Conservation (phyloP, 2,113 vertebrate species). For the Ictidomys tridecemlineatus region DNA sequence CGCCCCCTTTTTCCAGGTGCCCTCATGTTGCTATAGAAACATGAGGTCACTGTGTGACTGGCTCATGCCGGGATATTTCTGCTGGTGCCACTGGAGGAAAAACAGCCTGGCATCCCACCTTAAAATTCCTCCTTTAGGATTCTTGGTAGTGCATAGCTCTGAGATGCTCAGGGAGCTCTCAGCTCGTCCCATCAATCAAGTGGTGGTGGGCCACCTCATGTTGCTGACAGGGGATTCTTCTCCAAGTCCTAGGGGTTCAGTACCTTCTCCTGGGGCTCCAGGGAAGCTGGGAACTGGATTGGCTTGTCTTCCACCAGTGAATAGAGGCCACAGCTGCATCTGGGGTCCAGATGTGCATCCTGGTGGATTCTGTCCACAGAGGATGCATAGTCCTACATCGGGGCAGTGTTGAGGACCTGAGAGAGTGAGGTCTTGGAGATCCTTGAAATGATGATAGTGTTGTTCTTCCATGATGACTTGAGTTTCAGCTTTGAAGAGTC, state of each 20-base stretch:
- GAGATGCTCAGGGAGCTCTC: slow-evolving; percentile 92
- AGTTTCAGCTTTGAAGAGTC: slow-evolving; percentile 96
- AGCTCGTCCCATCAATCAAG: slow-evolving; percentile 89
- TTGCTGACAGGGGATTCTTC: slow-evolving; percentile 60
- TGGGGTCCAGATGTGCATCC: slow-evolving; percentile 59
- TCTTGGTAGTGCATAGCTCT: slow-evolving; percentile 91
- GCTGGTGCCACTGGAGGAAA: slow-evolving; percentile 95
- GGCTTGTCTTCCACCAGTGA: slow-evolving; percentile 48
- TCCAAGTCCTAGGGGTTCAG: slow-evolving; percentile 83
- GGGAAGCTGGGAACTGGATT: background rate
- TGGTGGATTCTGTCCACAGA: slow-evolving; percentile 92
- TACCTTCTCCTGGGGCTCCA: slow-evolving; percentile 62
- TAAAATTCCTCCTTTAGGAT: slow-evolving; percentile 93
- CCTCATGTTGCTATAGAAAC: slow-evolving; percentile 93
- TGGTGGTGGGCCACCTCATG: slow-evolving; percentile 88
- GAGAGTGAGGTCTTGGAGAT: slow-evolving; percentile 93
- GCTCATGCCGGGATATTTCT: slow-evolving; percentile 97
- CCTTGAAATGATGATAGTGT: slow-evolving; percentile 95
- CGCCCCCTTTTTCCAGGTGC: slow-evolving; percentile 90
- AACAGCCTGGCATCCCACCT: slow-evolving; percentile 95
- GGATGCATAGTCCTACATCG: slow-evolving; percentile 96
- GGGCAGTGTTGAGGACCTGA: slow-evolving; percentile 91
- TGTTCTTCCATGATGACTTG: slow-evolving; percentile 97
- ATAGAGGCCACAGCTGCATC: slow-evolving; percentile 39
- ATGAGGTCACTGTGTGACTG: slow-evolving; percentile 98